Evolutionary conservation across 2,797 vertebrate species (phyloP).

Genomic region (Cheirogaleus major): DNA sequence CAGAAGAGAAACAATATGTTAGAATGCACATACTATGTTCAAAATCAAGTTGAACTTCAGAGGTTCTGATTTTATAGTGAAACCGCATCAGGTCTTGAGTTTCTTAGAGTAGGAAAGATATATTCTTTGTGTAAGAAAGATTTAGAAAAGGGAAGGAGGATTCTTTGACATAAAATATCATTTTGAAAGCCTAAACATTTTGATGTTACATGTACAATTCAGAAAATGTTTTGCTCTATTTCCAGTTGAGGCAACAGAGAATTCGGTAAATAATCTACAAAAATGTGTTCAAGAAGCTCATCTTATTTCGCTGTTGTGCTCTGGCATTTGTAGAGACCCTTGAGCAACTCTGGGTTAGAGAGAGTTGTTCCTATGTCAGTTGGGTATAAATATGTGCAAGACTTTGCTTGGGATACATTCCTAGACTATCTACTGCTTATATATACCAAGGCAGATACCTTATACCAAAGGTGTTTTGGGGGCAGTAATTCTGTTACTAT

Average conservation of each 20-base stretch:
- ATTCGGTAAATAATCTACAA: background rate
- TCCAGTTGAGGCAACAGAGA: background rate
- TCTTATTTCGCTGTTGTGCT: background rate
- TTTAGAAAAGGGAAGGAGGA: background rate
- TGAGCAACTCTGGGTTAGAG: background rate
- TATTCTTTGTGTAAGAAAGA: background rate
- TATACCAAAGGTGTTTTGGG: background rate
- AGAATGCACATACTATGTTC: background rate
- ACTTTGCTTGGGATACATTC: no score
- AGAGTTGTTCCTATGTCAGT: background rate
- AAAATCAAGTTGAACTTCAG: constrained; percentile 29
- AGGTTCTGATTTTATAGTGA: background rate
- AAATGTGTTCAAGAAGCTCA: background rate
- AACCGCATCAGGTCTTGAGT: background rate
- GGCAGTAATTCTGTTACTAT: background rate
- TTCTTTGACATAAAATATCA: background rate
- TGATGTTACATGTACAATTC: background rate
- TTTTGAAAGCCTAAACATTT: constrained; percentile 32
- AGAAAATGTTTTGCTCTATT: background rate
- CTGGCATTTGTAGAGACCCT: background rate
- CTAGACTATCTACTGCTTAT: background rate
- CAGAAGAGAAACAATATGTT: background rate
- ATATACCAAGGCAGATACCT: background rate
- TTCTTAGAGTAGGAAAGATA: background rate
- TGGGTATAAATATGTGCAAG: background rate